A percentile compares a stretch with the other conserved stretches of the same genome.
Conservation (phyloP, 2,888 invertebrate genomes). For the Apamea epomidion region DNA sequence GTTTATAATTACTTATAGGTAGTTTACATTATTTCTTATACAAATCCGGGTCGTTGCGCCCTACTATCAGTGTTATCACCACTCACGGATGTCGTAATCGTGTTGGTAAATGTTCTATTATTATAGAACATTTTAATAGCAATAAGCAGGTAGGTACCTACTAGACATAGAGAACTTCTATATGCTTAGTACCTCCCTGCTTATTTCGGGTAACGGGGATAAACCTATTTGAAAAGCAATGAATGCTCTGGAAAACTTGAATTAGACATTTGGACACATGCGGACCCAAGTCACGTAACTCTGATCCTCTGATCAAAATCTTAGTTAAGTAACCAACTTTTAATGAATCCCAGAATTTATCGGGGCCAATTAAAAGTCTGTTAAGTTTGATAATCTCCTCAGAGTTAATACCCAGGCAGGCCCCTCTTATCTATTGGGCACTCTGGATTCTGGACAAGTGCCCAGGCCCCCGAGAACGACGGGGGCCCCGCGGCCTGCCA, state of each 20-base stretch:
- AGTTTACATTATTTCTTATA: constrained; percentile 56
- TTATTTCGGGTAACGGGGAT: constrained; percentile 19
- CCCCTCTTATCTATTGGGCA: too few relatives aligned
- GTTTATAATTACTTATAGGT: constrained; percentile 13
- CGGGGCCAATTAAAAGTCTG: background rate
- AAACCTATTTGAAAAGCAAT: background rate
- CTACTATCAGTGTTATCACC: constrained; percentile 68
- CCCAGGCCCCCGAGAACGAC: background rate
- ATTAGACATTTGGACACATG: background rate
- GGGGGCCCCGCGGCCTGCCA: background rate
- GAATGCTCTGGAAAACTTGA: background rate
- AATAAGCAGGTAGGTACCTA: background rate
- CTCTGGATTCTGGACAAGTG: background rate
- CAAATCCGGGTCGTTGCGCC: constrained; percentile 73
- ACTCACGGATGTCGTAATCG: constrained; percentile 63
- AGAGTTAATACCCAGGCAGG: background rate
- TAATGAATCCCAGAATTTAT: too few relatives aligned
- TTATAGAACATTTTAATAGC: background rate
- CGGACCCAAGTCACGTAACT: background rate
- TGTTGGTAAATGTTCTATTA: constrained; percentile 39
- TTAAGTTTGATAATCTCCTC: background rate
- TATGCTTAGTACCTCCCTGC: constrained; percentile 37
- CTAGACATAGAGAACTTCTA: too few relatives aligned
- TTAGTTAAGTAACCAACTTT: too few relatives aligned
- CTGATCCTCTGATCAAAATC: background rate